A percentile compares a stretch with the other conserved stretches of the same genome.
phyloP scores from a whole-genome alignment of 2,797 vertebrate genomes.

The Bryconaethiops microstoma region DNA sequence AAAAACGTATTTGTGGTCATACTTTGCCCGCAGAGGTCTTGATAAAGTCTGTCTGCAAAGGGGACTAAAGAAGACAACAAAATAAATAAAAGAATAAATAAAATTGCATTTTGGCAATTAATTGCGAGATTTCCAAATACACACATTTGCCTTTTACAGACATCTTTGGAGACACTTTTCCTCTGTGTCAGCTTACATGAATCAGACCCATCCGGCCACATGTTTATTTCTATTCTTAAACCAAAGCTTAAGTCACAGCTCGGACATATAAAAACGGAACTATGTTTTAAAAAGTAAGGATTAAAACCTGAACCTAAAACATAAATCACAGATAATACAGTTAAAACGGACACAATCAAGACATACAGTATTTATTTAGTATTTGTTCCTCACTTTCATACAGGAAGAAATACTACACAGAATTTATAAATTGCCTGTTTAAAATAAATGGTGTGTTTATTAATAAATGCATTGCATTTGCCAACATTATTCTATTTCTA shows the following conservation, averaged over 20 bases:
- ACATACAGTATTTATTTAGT: no score
- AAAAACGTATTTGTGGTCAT: slow-evolving; percentile 49
- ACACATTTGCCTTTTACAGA: slow-evolving; percentile 21
- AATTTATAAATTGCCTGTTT: background rate
- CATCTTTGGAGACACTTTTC: background rate
- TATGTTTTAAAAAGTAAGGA: background rate
- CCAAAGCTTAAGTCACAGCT: background rate
- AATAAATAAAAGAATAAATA: slow-evolving; percentile 39
- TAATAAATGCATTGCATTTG: background rate
- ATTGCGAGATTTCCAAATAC: slow-evolving; percentile 28
- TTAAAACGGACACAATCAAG: background rate
- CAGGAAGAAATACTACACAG: no score
- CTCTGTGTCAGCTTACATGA: no score
- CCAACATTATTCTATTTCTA: no score
- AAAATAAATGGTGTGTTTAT: background rate
- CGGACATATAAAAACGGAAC: background rate
- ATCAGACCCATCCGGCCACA: background rate
- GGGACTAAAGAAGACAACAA: slow-evolving; percentile 59
- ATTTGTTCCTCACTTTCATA: no score
- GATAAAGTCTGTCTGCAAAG: slow-evolving; percentile 65
- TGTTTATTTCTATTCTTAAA: background rate
- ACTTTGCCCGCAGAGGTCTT: slow-evolving; percentile 65
- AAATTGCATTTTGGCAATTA: slow-evolving; percentile 28
- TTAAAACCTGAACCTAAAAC: background rate
- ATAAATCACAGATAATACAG: no score